Conservation (phyloP, 2,113 vertebrate species). For the Dicentrarchus labrax region DNA sequence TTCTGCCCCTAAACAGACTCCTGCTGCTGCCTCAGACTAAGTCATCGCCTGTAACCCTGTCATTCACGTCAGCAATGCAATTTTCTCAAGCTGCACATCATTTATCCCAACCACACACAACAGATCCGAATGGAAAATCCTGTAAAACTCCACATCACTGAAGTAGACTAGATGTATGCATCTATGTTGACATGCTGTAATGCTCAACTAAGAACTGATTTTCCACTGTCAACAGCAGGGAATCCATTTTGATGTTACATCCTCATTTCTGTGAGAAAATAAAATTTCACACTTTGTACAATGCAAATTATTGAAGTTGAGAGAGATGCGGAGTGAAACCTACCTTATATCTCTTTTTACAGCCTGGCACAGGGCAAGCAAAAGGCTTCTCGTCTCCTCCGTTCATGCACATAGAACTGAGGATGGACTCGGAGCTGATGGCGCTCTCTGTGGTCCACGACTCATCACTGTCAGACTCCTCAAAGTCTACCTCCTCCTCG, state of each 20-base stretch:
- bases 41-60: slow-evolving; percentile 75
- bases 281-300: neutral
- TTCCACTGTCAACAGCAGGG: slow-evolving; percentile 46
- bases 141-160: slow-evolving; percentile 74
- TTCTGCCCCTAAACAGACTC: slow-evolving; percentile 53
- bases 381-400: slow-evolving; percentile 98
- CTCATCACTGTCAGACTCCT: slow-evolving; percentile 98
- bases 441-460: slow-evolving; percentile 99
- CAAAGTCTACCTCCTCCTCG: slow-evolving; percentile 97
- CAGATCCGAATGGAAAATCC: slow-evolving; percentile 85
- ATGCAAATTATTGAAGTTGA: no score
- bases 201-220: slow-evolving; percentile 32
- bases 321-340: slow-evolving; percentile 9
- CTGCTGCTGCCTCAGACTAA: slow-evolving; percentile 59
- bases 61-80: slow-evolving; percentile 77
- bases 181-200: slow-evolving; percentile 69
- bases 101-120: slow-evolving; percentile 79
- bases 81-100: slow-evolving; percentile 83
- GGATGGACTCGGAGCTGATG: slow-evolving; percentile 98
- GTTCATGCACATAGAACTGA: slow-evolving; percentile 99
- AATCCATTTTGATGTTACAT: slow-evolving; percentile 14
- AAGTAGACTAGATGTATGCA: slow-evolving; percentile 73
- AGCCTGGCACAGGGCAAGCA: slow-evolving; percentile 97
- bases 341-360: slow-evolving; percentile 99
- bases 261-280: neutral